These are phyloP conservation scores for Drosophila baimaii DNA, from an alignment of 1,140 invertebrate species.

Conservation along the genomic window DNA sequence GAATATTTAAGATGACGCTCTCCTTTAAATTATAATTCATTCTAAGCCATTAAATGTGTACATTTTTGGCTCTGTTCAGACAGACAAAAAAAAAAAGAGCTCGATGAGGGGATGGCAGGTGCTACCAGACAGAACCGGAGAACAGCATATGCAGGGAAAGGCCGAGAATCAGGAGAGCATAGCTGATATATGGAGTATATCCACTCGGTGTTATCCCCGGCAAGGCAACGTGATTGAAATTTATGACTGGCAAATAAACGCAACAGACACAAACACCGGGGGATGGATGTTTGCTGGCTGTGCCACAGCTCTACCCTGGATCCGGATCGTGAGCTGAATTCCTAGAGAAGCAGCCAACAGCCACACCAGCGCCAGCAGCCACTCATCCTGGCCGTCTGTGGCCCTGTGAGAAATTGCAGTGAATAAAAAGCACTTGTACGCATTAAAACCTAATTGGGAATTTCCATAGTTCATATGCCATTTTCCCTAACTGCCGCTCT, in stretches of 20 bases:
- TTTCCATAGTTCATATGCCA: slow-evolving; percentile 81
- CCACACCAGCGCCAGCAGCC: neutral
- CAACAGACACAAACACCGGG: slow-evolving; percentile 46
- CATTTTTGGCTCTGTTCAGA: slow-evolving; percentile 20
- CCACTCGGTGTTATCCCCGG: slow-evolving; percentile 76
- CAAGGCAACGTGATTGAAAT: slow-evolving; percentile 83
- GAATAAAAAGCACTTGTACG: slow-evolving; percentile 82
- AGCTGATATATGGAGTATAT: slow-evolving; percentile 69
- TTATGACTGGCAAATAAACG: slow-evolving; percentile 79
- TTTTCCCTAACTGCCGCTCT: slow-evolving; percentile 63
- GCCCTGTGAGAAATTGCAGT: slow-evolving; percentile 75
- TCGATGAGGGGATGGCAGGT: slow-evolving; percentile 44
- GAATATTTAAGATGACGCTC: neutral
- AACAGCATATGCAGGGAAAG: slow-evolving; percentile 57
- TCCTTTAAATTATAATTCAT: neutral
- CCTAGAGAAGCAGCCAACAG: slow-evolving; percentile 1
- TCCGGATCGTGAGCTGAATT: slow-evolving; percentile 68
- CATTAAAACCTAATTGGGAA: slow-evolving; percentile 83
- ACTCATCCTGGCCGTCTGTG: slow-evolving; percentile 17
- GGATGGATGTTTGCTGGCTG: slow-evolving; percentile 14
- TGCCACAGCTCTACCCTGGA: slow-evolving; percentile 12
- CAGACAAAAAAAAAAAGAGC: slow-evolving; percentile 14
- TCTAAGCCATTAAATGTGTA: slow-evolving; percentile 7
- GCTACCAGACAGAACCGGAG: slow-evolving; percentile 15
- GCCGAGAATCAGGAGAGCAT: slow-evolving; percentile 46